Base-by-base conservation (phyloP, 2,888 invertebrate species). In the Cephalotes varians region DNA sequence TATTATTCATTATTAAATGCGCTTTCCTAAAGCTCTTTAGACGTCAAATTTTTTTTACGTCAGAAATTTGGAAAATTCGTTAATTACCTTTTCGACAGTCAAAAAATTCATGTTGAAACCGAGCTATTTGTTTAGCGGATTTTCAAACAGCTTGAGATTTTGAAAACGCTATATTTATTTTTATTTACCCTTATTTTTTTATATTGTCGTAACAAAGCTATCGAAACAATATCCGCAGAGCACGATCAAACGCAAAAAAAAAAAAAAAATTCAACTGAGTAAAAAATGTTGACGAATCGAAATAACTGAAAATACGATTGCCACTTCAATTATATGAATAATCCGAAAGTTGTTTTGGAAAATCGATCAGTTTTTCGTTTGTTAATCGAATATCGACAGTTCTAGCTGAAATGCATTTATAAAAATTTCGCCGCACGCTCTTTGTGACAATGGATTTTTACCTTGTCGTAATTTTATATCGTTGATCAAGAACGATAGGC, bases 371-470 rank as follows among this genome's bases (percentile, higher is more conserved):
- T 56, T 77, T 77, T 44, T 67, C 54, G 21, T 77, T 44, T 12
- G 54, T 54, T 67, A 56, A 56, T 21, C 21, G 56, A 77, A 44
- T 56, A 77, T 40, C 54, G 64, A 64, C 51, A 37, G 51, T 28
- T 37, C 49, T 64, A 44, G 56, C 21, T 44, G 40, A 67, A 77
- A 67, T 67, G 54, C 44, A 77, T 65, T 67, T 77, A 56, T 56
- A 31, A 40, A 77, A 67, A 56, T 67, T 67, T 67, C 7, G 44
- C 56, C 31, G 25, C 37, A 37, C 56, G 56, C 40, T 10, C 77
- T 77, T 65, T 77, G 77, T 40, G 67, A 67, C 77, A 77, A 77
- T 67, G 31, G 56, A 77, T 77, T 77, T 34, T 77, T 56, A 56
- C 56, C 21, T 40, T 60, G 65, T 12, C 21, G 77, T 54, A 67